Conservation (phyloP, 2,888 invertebrate genomes). For the Rosalia funebris region DNA sequence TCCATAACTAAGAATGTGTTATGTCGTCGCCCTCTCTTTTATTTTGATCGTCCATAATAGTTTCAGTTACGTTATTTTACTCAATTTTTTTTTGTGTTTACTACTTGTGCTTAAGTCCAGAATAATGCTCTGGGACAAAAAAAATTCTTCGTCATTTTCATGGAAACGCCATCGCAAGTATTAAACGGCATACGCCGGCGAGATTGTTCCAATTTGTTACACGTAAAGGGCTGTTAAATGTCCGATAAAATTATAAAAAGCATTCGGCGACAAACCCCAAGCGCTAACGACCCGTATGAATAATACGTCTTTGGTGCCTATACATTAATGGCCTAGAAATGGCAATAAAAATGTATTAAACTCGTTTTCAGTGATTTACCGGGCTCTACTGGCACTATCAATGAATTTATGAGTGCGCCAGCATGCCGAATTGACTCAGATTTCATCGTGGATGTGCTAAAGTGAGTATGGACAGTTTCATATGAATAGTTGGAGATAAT, state of each 20-base stretch:
- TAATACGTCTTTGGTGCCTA: slow-evolving; percentile 25
- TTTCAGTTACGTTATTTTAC: too few species aligned
- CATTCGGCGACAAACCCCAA: slow-evolving; percentile 18
- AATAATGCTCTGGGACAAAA: too few species aligned
- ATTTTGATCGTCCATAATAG: too few species aligned
- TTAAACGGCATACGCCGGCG: neutral
- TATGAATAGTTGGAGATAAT: too few species aligned
- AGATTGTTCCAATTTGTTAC: neutral
- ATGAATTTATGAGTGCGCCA: neutral
- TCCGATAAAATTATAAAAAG: slow-evolving; percentile 25
- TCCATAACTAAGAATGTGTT: too few species aligned
- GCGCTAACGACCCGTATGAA: slow-evolving; percentile 32
- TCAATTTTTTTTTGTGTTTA: too few species aligned
- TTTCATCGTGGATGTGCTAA: too few species aligned
- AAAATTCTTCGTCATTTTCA: too few species aligned
- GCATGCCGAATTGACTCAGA: too few species aligned
- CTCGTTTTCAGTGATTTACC: slow-evolving; percentile 26
- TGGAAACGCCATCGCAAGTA: neutral
- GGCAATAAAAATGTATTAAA: slow-evolving; percentile 34
- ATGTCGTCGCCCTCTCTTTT: too few species aligned
- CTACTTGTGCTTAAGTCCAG: too few species aligned
- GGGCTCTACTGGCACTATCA: neutral
- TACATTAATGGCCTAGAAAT: slow-evolving; percentile 25
- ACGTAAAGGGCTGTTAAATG: slow-evolving; percentile 14
- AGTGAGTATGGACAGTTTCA: too few species aligned